A percentile compares a stretch with the other conserved stretches of the same genome.
phyloP scores from a whole-genome alignment of 2,797 vertebrate genomes.

The Hydrolagus colliei region DNA sequence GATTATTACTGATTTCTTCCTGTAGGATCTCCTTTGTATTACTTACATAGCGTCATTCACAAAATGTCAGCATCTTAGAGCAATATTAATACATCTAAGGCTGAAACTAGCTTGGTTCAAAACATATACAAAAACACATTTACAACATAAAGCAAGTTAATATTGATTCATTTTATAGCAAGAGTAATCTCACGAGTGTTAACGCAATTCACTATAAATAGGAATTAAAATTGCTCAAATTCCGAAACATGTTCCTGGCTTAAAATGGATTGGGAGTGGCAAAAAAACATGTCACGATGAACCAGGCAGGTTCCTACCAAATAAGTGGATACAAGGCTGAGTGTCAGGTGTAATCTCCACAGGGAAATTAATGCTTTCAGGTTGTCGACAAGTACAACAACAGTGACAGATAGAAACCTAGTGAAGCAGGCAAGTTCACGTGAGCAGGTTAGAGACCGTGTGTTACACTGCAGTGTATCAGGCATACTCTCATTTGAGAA shows the following conservation, averaged over 20 bases:
- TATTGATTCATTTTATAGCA: too few relatives aligned
- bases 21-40: too few relatives aligned
- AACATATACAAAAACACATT: too few relatives aligned
- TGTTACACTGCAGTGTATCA: not conserved
- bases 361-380: slow-evolving; percentile 11
- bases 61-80: too few relatives aligned
- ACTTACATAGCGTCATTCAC: too few relatives aligned
- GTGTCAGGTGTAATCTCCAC: not conserved
- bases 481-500: not conserved
- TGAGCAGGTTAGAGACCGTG: not conserved
- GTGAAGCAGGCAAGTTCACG: slow-evolving; percentile 11
- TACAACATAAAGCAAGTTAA: too few relatives aligned
- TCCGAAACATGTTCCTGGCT: not conserved
- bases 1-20: too few relatives aligned
- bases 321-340: not conserved
- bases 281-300: not conserved
- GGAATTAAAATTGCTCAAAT: slow-evolving; percentile 5
- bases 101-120: too few relatives aligned
- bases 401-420: not conserved
- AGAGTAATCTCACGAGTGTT: too few relatives aligned
- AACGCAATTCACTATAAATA: too few relatives aligned
- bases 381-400: not conserved
- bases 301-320: not conserved
- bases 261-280: not conserved
- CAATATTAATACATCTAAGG: too few relatives aligned